Conservation (phyloP, 2,888 invertebrate genomes). For the Scaptomyza flava region DNA sequence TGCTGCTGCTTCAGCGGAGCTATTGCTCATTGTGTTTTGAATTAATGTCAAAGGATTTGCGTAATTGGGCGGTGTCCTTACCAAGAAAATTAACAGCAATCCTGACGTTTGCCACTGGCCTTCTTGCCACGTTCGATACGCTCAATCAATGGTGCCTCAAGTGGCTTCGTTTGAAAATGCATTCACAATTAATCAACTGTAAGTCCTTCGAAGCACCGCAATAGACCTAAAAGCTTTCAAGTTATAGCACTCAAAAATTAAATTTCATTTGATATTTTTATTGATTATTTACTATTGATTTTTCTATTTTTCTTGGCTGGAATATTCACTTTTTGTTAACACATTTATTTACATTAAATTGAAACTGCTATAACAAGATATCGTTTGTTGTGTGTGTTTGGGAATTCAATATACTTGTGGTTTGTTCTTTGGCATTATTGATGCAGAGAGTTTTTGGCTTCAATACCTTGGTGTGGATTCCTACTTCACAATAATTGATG, state of each 20-base stretch:
- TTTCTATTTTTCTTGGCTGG: background rate
- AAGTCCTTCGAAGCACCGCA: slow-evolving; percentile 1
- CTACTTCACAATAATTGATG: background rate
- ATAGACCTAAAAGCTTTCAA: background rate
- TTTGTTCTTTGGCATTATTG: slow-evolving; percentile 6
- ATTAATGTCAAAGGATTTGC: slow-evolving; percentile 62
- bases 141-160: slow-evolving; percentile 7
- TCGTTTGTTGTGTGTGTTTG: background rate
- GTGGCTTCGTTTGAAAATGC: background rate
- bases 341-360: slow-evolving; percentile 12
- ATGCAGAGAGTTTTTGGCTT: background rate
- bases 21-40: slow-evolving; percentile 51
- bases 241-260: background rate
- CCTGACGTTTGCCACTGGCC: slow-evolving; percentile 34
- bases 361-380: slow-evolving; percentile 11
- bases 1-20: slow-evolving; percentile 5
- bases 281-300: background rate
- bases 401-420: background rate
- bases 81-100: slow-evolving; percentile 39
- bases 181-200: slow-evolving; percentile 12
- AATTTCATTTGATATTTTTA: background rate
- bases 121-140: background rate
- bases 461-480: background rate
- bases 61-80: slow-evolving; percentile 51
- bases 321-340: too few relatives aligned